phyloP scores from a whole-genome alignment of 2,113 vertebrate genomes.

The Laticauda colubrina region DNA sequence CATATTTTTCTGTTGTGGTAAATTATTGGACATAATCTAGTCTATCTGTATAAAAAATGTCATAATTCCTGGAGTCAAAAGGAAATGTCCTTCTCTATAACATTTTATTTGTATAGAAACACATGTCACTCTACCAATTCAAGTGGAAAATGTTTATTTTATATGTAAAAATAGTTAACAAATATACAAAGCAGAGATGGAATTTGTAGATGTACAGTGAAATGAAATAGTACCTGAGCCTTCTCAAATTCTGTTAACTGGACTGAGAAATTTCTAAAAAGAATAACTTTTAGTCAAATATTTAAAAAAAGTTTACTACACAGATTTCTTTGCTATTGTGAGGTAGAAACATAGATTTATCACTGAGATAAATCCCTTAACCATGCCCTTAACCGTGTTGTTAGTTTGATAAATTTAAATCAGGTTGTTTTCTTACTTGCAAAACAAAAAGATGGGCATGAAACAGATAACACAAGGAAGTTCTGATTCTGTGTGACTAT shows the following conservation, averaged over 20 bases:
- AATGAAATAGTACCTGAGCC: neutral
- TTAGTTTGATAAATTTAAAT: neutral
- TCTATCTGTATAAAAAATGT: neutral
- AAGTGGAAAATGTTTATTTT: neutral
- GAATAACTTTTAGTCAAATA: neutral
- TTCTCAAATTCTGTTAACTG: neutral
- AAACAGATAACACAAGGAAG: neutral
- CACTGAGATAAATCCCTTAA: neutral
- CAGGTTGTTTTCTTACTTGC: neutral
- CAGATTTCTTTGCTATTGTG: neutral
- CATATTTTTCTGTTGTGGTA: neutral
- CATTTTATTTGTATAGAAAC: slow-evolving; percentile 11
- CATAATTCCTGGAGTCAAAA: slow-evolving; percentile 1
- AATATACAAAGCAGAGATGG: neutral
- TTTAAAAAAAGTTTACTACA: neutral
- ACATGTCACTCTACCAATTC: neutral
- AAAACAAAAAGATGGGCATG: neutral
- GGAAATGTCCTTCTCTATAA: neutral
- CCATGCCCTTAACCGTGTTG: neutral
- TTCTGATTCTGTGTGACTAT: neutral
- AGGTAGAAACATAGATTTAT: neutral
- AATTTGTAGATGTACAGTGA: neutral
- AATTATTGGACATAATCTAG: neutral
- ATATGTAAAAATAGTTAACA: neutral
- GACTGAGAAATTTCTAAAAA: neutral